phyloP scores from a whole-genome alignment of 2,797 vertebrate species.

The Harpagifer antarcticus region DNA sequence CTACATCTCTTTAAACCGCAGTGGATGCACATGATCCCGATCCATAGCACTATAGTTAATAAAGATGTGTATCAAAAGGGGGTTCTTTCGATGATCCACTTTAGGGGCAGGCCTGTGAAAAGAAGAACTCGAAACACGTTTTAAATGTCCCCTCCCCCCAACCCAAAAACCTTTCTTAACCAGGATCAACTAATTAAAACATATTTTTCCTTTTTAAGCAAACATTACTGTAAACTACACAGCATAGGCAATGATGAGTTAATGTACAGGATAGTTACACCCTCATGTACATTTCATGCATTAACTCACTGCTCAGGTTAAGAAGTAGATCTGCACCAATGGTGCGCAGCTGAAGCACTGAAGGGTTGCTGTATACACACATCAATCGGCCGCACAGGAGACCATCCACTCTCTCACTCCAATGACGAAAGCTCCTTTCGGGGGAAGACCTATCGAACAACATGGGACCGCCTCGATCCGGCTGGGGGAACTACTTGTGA shows the following conservation, averaged over 20 bases:
- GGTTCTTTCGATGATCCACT: slow-evolving; percentile 71
- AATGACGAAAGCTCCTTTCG: slow-evolving; percentile 67
- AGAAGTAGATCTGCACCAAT: slow-evolving; percentile 72
- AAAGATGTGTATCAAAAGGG: slow-evolving; percentile 64
- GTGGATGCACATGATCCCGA: slow-evolving; percentile 63
- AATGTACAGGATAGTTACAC: slow-evolving; percentile 80
- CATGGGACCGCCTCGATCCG: slow-evolving; percentile 69
- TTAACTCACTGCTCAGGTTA: slow-evolving; percentile 78
- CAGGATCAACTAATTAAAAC: slow-evolving; percentile 17
- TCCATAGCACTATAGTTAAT: slow-evolving; percentile 70
- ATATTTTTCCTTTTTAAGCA: slow-evolving; percentile 13
- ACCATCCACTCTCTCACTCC: slow-evolving; percentile 79
- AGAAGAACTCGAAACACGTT: slow-evolving; percentile 82
- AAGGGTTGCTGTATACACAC: slow-evolving; percentile 62
- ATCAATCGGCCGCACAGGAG: slow-evolving; percentile 61
- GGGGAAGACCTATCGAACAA: slow-evolving; percentile 81
- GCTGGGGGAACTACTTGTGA: slow-evolving; percentile 77
- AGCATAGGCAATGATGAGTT: slow-evolving; percentile 34
- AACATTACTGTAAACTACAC: slow-evolving; percentile 18
- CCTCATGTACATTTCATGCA: slow-evolving; percentile 83
- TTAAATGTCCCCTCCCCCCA: slow-evolving; percentile 69
- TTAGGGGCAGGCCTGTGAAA: slow-evolving; percentile 82
- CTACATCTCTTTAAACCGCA: slow-evolving; percentile 71
- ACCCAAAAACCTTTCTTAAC: slow-evolving; percentile 13
- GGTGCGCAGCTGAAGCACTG: slow-evolving; percentile 56